phyloP scores from a whole-genome alignment of 2,113 vertebrate genomes.

The Cebus imitator region DNA sequence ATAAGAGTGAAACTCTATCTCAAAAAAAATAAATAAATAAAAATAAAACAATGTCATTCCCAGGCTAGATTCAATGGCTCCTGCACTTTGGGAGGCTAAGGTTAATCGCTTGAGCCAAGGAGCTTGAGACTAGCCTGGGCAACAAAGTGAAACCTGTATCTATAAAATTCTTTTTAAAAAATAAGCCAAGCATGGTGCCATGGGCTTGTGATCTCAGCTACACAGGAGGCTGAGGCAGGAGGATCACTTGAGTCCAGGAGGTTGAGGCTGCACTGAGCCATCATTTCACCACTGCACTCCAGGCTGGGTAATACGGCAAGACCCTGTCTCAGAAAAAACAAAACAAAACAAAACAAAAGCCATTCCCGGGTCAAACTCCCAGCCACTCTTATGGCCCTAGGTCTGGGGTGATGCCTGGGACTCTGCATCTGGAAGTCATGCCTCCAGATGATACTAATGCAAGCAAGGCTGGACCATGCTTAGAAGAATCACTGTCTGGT shows the following conservation, averaged over 20 bases:
- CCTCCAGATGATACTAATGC: not conserved
- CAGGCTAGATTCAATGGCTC: not conserved
- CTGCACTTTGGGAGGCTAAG: not conserved
- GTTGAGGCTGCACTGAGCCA: not conserved
- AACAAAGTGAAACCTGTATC: not conserved
- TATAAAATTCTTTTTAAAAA: not conserved
- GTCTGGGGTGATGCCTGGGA: not conserved
- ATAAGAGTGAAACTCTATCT: no score
- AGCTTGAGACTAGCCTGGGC: not conserved
- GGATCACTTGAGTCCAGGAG: not conserved
- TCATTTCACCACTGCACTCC: not conserved
- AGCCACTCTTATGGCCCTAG: fast-evolving
- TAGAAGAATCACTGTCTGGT: not conserved
- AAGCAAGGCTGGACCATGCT: not conserved
- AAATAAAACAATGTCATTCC: no score
- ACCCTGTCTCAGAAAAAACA: not conserved
- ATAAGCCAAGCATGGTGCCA: not conserved
- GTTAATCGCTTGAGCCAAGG: not conserved
- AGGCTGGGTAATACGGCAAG: not conserved
- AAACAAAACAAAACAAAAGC: not conserved
- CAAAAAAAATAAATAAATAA: no score
- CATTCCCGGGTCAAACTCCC: not conserved
- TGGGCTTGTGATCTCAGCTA: not conserved
- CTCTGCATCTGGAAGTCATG: not conserved
- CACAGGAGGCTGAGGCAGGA: not conserved